Evolutionary conservation across 2,797 vertebrate genomes (phyloP).

Genomic region (Mycteria americana): DNA sequence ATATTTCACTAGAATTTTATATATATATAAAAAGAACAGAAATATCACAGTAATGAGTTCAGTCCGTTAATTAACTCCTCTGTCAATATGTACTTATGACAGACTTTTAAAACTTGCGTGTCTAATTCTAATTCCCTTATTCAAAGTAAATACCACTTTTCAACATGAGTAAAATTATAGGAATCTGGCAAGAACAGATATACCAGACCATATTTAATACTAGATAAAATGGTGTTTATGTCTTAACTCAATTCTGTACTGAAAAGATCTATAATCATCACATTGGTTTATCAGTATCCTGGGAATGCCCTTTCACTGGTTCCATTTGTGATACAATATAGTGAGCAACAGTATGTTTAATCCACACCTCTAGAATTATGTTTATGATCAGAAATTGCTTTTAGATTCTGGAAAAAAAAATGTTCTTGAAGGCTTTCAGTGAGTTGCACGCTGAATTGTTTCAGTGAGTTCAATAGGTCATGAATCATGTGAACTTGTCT

Average conservation of each 20-base stretch:
- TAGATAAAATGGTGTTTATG: neutral
- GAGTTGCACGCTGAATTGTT: neutral
- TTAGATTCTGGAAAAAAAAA: neutral
- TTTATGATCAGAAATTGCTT: neutral
- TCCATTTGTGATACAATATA: neutral
- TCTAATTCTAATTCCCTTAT: neutral
- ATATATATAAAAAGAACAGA: neutral
- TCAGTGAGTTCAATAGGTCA: neutral
- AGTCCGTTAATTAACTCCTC: neutral
- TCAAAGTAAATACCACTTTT: neutral
- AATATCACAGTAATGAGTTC: neutral
- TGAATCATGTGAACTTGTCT: slow-evolving; percentile 6
- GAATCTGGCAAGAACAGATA: neutral
- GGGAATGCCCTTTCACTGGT: neutral
- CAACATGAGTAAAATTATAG: neutral
- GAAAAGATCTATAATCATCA: neutral
- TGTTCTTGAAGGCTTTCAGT: neutral
- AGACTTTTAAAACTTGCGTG: neutral
- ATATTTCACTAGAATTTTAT: neutral
- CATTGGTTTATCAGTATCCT: neutral
- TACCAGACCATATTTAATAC: neutral
- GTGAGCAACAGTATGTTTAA: neutral
- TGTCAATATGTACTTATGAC: neutral
- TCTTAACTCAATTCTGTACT: neutral
- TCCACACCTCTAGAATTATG: neutral